These are phyloP conservation scores for Odontocerum albicorne DNA, from an alignment of 2,888 invertebrate genomes.

Conservation along the genomic window DNA sequence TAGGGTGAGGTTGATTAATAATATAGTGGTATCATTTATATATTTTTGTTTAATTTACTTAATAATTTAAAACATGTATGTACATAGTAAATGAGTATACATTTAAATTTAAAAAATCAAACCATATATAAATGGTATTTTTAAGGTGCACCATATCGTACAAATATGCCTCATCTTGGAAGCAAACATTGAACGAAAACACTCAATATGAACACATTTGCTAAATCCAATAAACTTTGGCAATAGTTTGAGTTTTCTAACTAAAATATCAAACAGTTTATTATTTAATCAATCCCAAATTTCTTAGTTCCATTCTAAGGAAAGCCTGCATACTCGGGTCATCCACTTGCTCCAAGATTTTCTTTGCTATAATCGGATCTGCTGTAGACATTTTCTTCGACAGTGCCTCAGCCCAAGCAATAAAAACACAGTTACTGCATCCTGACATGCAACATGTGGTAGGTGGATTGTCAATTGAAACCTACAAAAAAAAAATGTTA, in stretches of 20 bases:
- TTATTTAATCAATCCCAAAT: slow-evolving; percentile 37
- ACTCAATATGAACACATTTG: no score
- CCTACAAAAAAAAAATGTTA: slow-evolving; percentile 45
- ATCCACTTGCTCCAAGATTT: slow-evolving; percentile 73
- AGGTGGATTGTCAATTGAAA: slow-evolving; percentile 67
- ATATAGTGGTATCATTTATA: slow-evolving; percentile 38
- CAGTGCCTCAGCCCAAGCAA: slow-evolving; percentile 83
- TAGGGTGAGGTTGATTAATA: no score
- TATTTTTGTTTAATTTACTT: background rate
- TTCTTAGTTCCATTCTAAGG: slow-evolving; percentile 73
- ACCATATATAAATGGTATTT: no score
- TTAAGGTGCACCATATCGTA: no score
- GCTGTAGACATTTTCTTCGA: slow-evolving; percentile 61
- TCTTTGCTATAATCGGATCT: slow-evolving; percentile 68
- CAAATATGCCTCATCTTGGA: no score
- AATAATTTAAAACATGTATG: no score
- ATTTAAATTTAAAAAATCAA: no score
- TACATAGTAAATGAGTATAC: no score
- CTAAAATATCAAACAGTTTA: background rate
- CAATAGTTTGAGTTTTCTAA: no score
- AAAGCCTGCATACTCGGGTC: slow-evolving; percentile 85
- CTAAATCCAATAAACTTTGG: no score
- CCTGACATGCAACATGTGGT: slow-evolving; percentile 90
- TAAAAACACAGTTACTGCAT: slow-evolving; percentile 92
- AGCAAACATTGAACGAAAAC: no score